Evolutionary conservation across 92 coral and sea anemone species (phyloP), one percentile per base, ranked within the genome.

Genomic region (Phenganax subtilis): DNA sequence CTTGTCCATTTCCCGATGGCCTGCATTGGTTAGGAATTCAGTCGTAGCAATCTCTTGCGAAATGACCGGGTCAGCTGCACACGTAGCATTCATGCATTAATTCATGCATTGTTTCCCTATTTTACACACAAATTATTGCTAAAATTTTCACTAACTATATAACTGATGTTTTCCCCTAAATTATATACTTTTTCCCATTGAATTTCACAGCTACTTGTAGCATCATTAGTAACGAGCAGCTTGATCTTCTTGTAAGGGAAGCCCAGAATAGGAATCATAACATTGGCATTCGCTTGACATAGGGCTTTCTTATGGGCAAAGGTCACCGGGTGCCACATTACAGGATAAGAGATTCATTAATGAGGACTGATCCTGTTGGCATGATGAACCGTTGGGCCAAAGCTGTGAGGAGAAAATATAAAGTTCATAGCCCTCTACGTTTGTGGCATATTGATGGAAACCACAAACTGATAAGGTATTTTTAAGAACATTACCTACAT

Each of bases 391-490:
- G 91, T 64, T 81, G 85, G 71, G 71, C 31, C 56, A 53, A 54
- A 54, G 81, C 88, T 59, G 77, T 77, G 9, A 78, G 88, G 60
- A 67, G 91, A 66, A 71, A 69, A 54, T 88, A 88, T 74, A 63
- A 81, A 76, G 91, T 85, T 51, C 85, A 75, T 55, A 54, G 84
- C 10, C 91, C 88, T 60, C 86, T 81, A 16, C 57, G 86, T 51
- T 67, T 88, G 17, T 88, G 91, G 88, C 90, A 87, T 84, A 78
- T 87, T 82, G 89, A 87, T 77, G 86, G 86, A 0, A 51, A 82
- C 63, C 90, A 84, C 56, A 87, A 84, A 65, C 80, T 88, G 62
- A 88, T 88, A 72, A 87, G 90, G 89, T 87, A 75, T 64, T 70
- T 6, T 3, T 31, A 58, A 57, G 81, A 27, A 25, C 16, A 27